Evolutionary conservation across 2,797 vertebrate genomes (phyloP).

Genomic region (Rhincodon typus): DNA sequence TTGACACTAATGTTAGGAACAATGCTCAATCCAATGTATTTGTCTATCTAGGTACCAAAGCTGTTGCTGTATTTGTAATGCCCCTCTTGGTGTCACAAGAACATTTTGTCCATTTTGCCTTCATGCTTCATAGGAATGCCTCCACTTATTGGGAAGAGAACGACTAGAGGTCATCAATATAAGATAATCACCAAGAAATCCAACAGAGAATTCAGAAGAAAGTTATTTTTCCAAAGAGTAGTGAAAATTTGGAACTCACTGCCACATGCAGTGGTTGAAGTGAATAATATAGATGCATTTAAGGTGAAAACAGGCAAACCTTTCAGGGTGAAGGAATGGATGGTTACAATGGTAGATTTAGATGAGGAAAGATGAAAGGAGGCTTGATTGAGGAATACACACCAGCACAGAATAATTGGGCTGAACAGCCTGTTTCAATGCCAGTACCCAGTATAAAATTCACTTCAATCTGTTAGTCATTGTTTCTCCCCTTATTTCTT

Average conservation of each 20-base stretch:
- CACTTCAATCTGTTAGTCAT: background rate
- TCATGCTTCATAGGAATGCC: background rate
- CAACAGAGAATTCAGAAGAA: background rate
- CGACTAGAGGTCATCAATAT: background rate
- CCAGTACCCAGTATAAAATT: background rate
- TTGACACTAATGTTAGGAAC: too few species aligned
- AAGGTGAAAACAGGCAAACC: background rate
- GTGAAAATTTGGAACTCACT: background rate
- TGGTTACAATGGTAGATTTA: background rate
- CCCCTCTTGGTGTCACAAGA: too few species aligned
- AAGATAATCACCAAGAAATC: background rate
- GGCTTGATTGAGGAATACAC: background rate
- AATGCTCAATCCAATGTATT: too few species aligned
- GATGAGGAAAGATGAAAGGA: background rate
- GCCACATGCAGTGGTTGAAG: background rate
- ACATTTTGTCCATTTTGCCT: too few species aligned
- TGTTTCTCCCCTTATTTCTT: background rate
- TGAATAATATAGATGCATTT: background rate
- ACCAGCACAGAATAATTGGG: background rate
- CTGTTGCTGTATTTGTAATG: too few species aligned
- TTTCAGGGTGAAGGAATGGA: background rate
- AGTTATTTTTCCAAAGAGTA: background rate
- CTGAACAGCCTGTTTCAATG: background rate
- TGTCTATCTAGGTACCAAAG: too few species aligned
- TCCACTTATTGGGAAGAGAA: background rate